Evolutionary conservation across 2,113 vertebrate genomes (phyloP), one percentile per base, ranked within the genome.

Genomic region (Himantopus leucocephalus): DNA sequence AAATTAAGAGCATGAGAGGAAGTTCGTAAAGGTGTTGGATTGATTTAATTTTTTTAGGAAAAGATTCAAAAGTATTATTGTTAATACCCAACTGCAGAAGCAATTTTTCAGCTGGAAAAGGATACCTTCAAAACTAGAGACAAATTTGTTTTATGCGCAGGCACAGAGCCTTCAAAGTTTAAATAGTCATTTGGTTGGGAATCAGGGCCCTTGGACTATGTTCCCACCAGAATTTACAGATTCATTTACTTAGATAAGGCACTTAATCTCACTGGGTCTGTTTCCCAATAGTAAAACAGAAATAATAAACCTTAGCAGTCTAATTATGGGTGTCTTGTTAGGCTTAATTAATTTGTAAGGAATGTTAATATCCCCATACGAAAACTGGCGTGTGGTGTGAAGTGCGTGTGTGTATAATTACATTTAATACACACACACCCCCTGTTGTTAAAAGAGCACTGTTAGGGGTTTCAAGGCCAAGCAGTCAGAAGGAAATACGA

Each of bases 251-350:
- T 89, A 87, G 60, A 56, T 89, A 91, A 75, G 18, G 43, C 27
- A 58, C 48, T 91, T 91, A 64, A 81, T 78, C 88, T 94, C 91
- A 75, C 48, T 73, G 34, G 43, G 17, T 78, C 80, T 92, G 19
- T 73, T 89, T 92, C 73, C 20, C 80, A 68, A 8, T 53, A 68
- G 79, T 68, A 81, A 91, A 95, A 56, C 20, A 77, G 68, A 81
- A 95, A 89, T 91, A 95, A 78, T 91, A 92, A 92, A 89, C 62
- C 45, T 64, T 76, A 64, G 43, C 68, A 60, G 35, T 68, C 34
- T 91, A 95, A 96, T 97, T 92, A 70, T 41, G 53, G 70, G 66
- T 89, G 70, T 89, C 80, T 94, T 34, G 21, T 90, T 96, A 89
- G 60, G 73, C 52, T 87, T 82, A 91, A 94, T 96, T 88, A 94